Base-by-base conservation (phyloP, 2,888 invertebrate genomes). In the Drosophila nr. medialis region DNA sequence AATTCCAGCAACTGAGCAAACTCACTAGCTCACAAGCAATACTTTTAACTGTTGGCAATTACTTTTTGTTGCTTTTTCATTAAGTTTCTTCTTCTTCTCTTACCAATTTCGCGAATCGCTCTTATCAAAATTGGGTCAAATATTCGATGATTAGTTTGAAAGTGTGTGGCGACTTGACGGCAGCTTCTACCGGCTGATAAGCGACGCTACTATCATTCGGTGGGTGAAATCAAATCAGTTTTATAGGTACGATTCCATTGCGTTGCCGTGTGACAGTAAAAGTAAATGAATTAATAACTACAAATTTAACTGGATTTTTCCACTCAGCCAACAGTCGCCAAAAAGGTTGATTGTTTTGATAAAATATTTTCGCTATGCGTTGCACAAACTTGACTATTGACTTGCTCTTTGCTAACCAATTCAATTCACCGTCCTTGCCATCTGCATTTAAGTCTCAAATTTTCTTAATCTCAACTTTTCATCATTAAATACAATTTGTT, bases 81-180 rank as follows among this genome's bases (percentile, higher is more conserved):
- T 21, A 1, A 21, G 7, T 21, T 13, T 7, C 21, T 13, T 15
- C 0, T 13, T 13, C 24, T 50, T 36, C 32, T 51, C 24, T 42
- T 36, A 32, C 34, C 18, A 6, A 38, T 42, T 64, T 69, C n/a
- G 59, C 69, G 54, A 60, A 60, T 60, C 7, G 38, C n/a, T 36
- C 18, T 48, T 66, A 58, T 66, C 45, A 68, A 68, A 67, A 68
- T 68, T 68, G 18, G 68, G 68, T 68, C 66, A 68, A 66, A 15
- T 68, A 58, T 68, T 60, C 42, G 36, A 18, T 58, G 56, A 68
- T 68, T 58, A 58, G 29, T 51, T 51, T n/a, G 4, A 50, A 55
- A 40, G 18, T 29, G 38, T 24, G 21, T 13, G 48, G 27, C 27
- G 4, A 49, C 32, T 34, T 34, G 42, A 29, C 29, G 34, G 8